phyloP scores from a whole-genome alignment of 2,113 vertebrate species.

The Mohoua ochrocephala region DNA sequence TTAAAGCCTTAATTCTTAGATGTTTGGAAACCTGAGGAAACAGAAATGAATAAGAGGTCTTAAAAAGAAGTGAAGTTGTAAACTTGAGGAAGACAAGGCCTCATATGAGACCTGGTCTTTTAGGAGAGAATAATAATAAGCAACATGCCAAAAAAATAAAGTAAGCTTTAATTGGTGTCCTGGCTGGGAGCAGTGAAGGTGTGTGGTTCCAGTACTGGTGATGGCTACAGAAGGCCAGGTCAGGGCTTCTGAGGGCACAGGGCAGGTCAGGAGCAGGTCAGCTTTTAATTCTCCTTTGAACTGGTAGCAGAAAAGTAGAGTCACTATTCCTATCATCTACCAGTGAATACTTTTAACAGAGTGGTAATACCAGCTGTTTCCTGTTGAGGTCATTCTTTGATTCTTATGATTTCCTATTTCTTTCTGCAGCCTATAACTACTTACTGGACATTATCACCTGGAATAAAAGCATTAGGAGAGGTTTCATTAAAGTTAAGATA shows the following conservation, averaged over 20 bases:
- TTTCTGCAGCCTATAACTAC: conserved; percentile 75
- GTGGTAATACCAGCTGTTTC: background rate
- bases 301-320: background rate
- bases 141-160: background rate
- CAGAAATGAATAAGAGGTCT: background rate
- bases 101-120: background rate
- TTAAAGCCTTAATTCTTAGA: background rate
- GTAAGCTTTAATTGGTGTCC: background rate
- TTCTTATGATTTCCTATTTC: background rate
- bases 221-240: background rate
- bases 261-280: background rate
- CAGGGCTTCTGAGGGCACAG: background rate
- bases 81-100: background rate
- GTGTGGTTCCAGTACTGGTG: background rate
- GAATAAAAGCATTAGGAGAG: conserved; percentile 75
- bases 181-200: background rate
- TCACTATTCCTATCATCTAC: background rate
- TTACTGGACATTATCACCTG: conserved; percentile 79
- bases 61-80: background rate
- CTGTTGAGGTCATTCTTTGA: background rate
- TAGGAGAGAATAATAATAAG: background rate
- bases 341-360: background rate
- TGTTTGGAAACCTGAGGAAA: background rate
- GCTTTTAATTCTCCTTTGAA: background rate
- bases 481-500: conserved; percentile 79